phyloP scores from a whole-genome alignment of 2,113 vertebrate species.

The Jacana jacana region DNA sequence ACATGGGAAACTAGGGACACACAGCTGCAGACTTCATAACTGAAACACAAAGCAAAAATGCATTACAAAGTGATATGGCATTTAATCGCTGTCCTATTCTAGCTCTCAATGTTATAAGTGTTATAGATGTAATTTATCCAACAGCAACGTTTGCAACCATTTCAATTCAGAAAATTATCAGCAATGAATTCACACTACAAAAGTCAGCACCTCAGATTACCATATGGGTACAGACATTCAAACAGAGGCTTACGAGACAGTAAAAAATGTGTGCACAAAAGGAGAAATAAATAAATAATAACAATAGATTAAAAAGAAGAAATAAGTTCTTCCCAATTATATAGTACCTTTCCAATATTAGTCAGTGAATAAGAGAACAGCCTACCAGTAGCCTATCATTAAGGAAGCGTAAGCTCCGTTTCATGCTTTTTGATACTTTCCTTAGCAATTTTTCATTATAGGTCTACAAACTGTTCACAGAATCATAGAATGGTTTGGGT shows the following conservation, averaged over 20 bases:
- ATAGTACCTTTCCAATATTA: background rate
- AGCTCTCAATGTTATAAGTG: background rate
- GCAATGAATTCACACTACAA: background rate
- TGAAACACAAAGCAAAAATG: background rate
- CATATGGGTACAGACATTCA: background rate
- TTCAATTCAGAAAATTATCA: background rate
- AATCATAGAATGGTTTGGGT: background rate
- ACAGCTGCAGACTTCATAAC: background rate
- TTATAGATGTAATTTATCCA: background rate
- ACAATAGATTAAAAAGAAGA: no score
- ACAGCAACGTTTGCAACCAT: background rate
- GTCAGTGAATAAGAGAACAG: background rate
- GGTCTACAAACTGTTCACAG: background rate
- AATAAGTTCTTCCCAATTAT: background rate
- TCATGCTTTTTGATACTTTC: background rate
- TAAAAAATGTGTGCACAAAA: background rate
- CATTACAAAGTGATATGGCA: background rate
- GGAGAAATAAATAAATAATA: no score
- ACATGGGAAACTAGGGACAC: background rate
- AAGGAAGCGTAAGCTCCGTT: background rate
- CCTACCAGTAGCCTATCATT: fast-evolving
- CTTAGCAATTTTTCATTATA: background rate
- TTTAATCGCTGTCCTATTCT: background rate
- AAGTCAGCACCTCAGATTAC: background rate
- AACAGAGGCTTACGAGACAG: background rate